These are phyloP conservation scores for Varecia variegata DNA, from an alignment of 2,797 vertebrate species.

Conservation along the genomic window DNA sequence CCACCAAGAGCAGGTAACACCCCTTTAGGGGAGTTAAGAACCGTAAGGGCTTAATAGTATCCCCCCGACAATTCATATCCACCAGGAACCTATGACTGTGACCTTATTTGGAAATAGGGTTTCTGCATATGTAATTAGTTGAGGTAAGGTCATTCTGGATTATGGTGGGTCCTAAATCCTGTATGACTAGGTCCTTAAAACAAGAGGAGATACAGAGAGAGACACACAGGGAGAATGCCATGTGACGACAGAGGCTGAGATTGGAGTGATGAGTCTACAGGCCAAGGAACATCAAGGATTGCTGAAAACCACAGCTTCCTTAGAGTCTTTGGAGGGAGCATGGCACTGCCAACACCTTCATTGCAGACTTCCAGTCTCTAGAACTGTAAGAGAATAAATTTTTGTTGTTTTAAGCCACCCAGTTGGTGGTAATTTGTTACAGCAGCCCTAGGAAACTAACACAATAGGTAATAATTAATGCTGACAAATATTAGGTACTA, in stretches of 20 bases:
- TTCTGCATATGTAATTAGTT: not conserved
- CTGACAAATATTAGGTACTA: not conserved
- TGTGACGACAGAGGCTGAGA: not conserved
- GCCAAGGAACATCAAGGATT: not conserved
- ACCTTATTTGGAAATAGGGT: not conserved
- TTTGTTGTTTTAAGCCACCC: not conserved
- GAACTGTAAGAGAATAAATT: not conserved
- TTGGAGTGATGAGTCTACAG: not conserved
- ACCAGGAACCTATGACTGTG: not conserved
- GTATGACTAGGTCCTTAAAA: not conserved
- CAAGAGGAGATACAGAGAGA: not conserved
- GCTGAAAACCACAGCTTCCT: not conserved
- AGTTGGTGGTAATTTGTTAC: not conserved
- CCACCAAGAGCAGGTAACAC: not conserved
- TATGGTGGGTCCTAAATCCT: not conserved
- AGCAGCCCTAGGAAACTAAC: not conserved
- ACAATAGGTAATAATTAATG: not conserved
- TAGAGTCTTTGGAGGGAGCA: not conserved
- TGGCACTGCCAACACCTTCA: not conserved
- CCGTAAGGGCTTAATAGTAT: not conserved
- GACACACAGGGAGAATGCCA: not conserved
- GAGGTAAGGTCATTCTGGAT: not conserved
- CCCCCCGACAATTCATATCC: not conserved
- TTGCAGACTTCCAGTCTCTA: not conserved
- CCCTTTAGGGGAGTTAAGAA: not conserved